Base-by-base conservation (phyloP, 2,888 invertebrate species). In the Schizotus pectinicornis region DNA sequence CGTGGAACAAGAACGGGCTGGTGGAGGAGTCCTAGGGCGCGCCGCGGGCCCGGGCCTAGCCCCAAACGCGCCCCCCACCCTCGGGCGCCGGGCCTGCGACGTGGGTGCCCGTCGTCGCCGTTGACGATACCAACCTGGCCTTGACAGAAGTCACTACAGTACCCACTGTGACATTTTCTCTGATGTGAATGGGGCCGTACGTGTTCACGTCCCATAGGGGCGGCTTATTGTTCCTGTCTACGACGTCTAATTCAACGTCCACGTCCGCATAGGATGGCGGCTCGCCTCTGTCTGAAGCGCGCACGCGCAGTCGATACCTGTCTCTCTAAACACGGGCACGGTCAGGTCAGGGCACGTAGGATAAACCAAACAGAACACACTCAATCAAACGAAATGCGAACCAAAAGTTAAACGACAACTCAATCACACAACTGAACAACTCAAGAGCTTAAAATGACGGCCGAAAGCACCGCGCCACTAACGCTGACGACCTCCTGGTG, bases 161-260 rank as follows among this genome's bases (percentile, higher is more conserved):
- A 89, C 95, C 95, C 88, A 95, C 94, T 89, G 94, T 94, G 89
- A 95, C 94, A 92, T 95, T 95, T 91, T 96, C 95, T 88, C 91
- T 92, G 89, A 95, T 93, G 90, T 92, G 91, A 87, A 94, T 94
- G 86, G 95, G 95, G 87, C 95, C 94, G 88, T 95, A 95, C 86
- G 93, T 88, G 85, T 88, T 89, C 85, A 88, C 88, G 87, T 93
- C 95, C 95, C 94, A 96, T 84, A 93, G 90, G 84, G 94, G 95
- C 84, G 92, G 96, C 89, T 94, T 96, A 91, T 94, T 95, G 90
- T 93, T 96, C 87, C 93, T 90, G 89, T 94, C 95, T 85, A 96
- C 96, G 84, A 98, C 95, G 87, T 94, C 95, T 88, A 98, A 92
- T 83, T 94, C 92, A 84, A 97, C 95, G 85, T 94, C 94, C 84